phyloP scores from a whole-genome alignment of 2,888 invertebrate species.

The Cyclophora albipunctata region DNA sequence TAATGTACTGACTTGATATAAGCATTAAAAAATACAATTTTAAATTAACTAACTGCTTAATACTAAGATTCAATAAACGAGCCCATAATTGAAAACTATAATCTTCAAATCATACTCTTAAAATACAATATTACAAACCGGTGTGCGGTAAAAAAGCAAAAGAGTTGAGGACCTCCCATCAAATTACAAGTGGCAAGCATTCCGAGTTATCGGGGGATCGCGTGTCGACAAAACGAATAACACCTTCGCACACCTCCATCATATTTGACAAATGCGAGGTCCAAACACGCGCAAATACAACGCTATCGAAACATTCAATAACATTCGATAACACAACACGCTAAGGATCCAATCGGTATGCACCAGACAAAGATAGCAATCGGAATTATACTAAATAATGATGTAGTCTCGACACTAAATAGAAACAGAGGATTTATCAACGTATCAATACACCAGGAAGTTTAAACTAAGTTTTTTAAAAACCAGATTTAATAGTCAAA shows the following conservation, averaged over 20 bases:
- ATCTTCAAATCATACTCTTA: constrained; percentile 3
- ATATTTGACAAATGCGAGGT: constrained; percentile 58
- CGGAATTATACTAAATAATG: constrained; percentile 40
- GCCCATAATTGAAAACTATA: background rate
- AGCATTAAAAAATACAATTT: too few species aligned
- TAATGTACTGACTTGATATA: too few species aligned
- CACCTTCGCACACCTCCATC: constrained; percentile 54
- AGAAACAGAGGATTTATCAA: constrained; percentile 33
- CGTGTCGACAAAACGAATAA: constrained; percentile 63
- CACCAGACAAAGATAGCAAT: constrained; percentile 32
- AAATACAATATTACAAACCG: constrained; percentile 12
- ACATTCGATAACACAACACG: constrained; percentile 24
- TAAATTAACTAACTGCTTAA: too few species aligned
- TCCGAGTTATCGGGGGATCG: constrained; percentile 52
- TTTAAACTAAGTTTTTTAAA: constrained; percentile 19
- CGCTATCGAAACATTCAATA: constrained; percentile 19
- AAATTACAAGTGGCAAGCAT: constrained; percentile 58
- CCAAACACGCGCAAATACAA: constrained; percentile 49
- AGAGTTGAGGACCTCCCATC: constrained; percentile 51
- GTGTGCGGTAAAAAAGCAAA: constrained; percentile 25
- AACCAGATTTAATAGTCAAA: constrained; percentile 17
- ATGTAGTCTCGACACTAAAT: constrained; percentile 34
- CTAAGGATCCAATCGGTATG: constrained; percentile 30
- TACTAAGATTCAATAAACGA: too few species aligned
- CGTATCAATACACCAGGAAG: constrained; percentile 21